A percentile compares a stretch with the other conserved stretches of the same genome.
Evolutionary conservation across 2,113 vertebrate species (phyloP).

Genomic region (Mormyrus iriodes): DNA sequence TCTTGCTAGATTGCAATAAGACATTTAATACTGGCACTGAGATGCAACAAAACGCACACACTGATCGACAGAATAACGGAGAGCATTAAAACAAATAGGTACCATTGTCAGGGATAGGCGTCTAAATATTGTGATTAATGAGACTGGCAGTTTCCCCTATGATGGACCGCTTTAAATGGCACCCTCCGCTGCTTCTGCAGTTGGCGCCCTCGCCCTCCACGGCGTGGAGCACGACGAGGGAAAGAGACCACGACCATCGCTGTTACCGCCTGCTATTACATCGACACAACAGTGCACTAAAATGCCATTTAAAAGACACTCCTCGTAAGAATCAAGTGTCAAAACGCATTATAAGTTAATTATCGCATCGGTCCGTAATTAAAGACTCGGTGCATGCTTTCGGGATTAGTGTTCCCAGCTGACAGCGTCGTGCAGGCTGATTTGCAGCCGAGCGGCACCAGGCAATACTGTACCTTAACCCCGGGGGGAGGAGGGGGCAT

Average conservation of each 20-base stretch:
- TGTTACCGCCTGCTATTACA: background rate
- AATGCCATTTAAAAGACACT: background rate
- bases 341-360: background rate
- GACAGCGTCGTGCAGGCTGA: background rate
- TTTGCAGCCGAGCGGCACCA: background rate
- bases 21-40: background rate
- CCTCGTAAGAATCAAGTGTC: background rate
- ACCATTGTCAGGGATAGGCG: background rate
- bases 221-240: background rate
- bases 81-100: background rate
- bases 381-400: background rate
- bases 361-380: background rate
- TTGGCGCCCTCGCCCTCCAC: background rate
- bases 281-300: background rate
- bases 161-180: background rate
- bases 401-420: background rate
- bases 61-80: background rate
- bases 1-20: background rate
- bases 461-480: conserved; percentile 40
- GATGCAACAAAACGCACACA: background rate
- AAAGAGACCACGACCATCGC: background rate
- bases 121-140: background rate
- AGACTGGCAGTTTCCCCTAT: background rate
- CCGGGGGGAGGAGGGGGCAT: background rate
- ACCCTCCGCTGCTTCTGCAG: background rate